Conservation (phyloP, 2,797 vertebrate genomes). For the Thamnophis elegans region DNA sequence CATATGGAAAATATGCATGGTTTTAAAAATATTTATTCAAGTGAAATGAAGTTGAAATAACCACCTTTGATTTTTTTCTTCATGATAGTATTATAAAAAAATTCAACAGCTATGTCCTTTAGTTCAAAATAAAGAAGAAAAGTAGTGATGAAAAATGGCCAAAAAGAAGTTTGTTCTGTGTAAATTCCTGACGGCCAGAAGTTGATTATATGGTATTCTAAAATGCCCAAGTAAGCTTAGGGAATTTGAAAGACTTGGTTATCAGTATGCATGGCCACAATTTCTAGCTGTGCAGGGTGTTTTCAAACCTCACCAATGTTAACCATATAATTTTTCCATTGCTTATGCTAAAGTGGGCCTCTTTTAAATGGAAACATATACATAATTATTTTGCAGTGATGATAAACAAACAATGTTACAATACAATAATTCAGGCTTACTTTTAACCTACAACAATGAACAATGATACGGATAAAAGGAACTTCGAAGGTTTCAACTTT, state of each 20-base stretch:
- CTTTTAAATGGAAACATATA: conserved; percentile 13
- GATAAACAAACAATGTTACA: neutral
- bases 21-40: neutral
- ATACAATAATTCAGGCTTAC: neutral
- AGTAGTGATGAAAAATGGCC: neutral
- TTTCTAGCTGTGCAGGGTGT: neutral
- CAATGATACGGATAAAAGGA: neutral
- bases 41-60: neutral
- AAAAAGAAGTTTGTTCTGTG: conserved; percentile 15
- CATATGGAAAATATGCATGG: neutral
- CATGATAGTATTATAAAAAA: neutral
- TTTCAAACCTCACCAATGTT: neutral
- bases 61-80: neutral
- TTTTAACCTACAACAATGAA: neutral
- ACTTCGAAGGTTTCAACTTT: too few species aligned
- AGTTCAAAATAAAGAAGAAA: conserved; percentile 14
- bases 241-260: conserved; percentile 5
- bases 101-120: conserved; percentile 20
- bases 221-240: neutral
- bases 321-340: conserved; percentile 8
- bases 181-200: conserved; percentile 35
- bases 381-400: conserved; percentile 4
- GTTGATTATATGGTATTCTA: conserved; percentile 3
- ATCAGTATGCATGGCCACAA: neutral
- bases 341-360: neutral